phyloP scores from a whole-genome alignment of 2,888 invertebrate species.

The Bruchidius siliquastri region DNA sequence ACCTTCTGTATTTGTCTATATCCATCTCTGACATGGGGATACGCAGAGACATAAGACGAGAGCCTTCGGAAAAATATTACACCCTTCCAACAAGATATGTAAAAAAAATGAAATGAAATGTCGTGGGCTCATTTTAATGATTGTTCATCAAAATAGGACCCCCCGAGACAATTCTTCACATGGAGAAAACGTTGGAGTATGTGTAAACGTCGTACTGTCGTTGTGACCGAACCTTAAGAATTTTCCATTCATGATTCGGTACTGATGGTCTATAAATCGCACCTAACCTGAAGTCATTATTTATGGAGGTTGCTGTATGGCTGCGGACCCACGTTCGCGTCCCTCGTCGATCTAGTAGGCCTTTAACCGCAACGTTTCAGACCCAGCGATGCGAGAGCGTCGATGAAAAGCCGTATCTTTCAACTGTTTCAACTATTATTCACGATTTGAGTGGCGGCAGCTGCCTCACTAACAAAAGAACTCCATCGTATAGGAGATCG shows the following conservation, averaged over 20 bases:
- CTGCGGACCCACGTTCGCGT: neutral
- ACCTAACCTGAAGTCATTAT: neutral
- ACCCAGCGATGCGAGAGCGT: conserved; percentile 34
- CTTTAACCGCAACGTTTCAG: conserved; percentile 24
- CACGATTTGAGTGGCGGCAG: conserved; percentile 27
- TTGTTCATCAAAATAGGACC: too few relatives aligned
- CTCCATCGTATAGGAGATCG: neutral
- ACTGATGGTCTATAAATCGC: too few relatives aligned
- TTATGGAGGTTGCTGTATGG: neutral
- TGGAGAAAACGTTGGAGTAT: too few relatives aligned
- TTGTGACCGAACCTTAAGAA: too few relatives aligned
- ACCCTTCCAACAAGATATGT: too few relatives aligned
- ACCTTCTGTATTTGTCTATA: neutral
- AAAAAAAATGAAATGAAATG: too few relatives aligned
- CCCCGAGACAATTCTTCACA: too few relatives aligned
- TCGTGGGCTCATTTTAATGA: too few relatives aligned
- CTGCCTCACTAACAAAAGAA: conserved; percentile 15
- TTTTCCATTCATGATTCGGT: too few relatives aligned
- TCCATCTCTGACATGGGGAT: neutral
- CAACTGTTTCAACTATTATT: conserved; percentile 40
- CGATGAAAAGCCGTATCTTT: conserved; percentile 37
- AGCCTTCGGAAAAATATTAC: neutral
- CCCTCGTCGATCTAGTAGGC: conserved; percentile 32
- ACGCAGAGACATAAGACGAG: neutral
- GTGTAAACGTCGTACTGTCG: too few relatives aligned